Percentiles rank a stretch among this genome's conserved stretches.
phyloP scores from a whole-genome alignment of 1,140 invertebrate genomes.

The Drosophila gunungcola region DNA sequence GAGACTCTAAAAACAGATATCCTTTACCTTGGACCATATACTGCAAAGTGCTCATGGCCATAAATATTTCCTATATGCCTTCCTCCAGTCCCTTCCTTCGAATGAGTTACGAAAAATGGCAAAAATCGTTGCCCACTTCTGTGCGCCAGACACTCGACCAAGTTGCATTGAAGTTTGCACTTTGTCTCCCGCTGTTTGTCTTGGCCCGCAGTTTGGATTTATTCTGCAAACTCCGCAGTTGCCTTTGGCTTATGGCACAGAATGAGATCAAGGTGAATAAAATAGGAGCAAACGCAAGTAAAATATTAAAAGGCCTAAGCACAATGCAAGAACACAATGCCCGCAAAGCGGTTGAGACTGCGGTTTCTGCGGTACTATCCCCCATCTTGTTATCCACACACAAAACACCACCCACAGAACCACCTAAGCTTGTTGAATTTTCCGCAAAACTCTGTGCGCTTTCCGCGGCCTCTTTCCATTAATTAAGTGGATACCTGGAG shows the following conservation, averaged over 20 bases:
- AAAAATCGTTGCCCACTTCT: slow-evolving; percentile 63
- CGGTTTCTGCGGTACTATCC: slow-evolving; percentile 26
- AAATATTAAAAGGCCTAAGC: slow-evolving; percentile 80
- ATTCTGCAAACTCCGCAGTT: slow-evolving; percentile 48
- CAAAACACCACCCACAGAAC: slow-evolving; percentile 23
- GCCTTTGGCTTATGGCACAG: slow-evolving; percentile 43
- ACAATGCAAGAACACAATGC: slow-evolving; percentile 73
- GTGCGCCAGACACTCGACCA: slow-evolving; percentile 44
- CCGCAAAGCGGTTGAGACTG: slow-evolving; percentile 41
- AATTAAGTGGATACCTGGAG: slow-evolving; percentile 54
- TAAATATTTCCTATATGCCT: slow-evolving; percentile 42
- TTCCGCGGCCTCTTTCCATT: slow-evolving; percentile 39
- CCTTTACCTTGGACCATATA: slow-evolving; percentile 5
- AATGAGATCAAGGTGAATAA: slow-evolving; percentile 63
- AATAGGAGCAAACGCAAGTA: slow-evolving; percentile 54
- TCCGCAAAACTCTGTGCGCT: slow-evolving; percentile 22
- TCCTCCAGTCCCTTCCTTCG: background rate
- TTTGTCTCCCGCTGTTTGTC: slow-evolving; percentile 34
- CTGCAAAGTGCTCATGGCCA: slow-evolving; percentile 23
- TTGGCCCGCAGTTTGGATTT: slow-evolving; percentile 48
- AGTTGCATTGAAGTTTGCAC: slow-evolving; percentile 53
- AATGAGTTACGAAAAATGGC: slow-evolving; percentile 16
- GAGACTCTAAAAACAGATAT: slow-evolving; percentile 27
- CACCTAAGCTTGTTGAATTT: slow-evolving; percentile 21
- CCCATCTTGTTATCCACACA: slow-evolving; percentile 12